A percentile compares a stretch with the other conserved stretches of the same genome.
phyloP scores from a whole-genome alignment of 2,888 invertebrate genomes.

The Calliphora vomitoria region DNA sequence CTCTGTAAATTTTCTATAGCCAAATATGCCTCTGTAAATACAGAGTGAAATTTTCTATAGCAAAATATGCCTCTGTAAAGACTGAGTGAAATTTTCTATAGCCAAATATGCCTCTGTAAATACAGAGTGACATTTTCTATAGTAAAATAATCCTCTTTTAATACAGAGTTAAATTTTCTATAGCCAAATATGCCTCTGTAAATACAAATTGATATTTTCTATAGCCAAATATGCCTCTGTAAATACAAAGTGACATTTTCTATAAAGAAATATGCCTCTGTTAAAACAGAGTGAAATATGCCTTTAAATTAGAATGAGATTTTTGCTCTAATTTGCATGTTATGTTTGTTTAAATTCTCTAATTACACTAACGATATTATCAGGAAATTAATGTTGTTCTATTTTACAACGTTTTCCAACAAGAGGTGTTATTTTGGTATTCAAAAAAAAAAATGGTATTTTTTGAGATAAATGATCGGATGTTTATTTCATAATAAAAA shows the following conservation, averaged over 20 bases:
- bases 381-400: too few species aligned
- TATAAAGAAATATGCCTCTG: neutral
- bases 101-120: neutral
- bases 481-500: too few species aligned
- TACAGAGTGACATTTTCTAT: neutral
- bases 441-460: too few species aligned
- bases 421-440: too few species aligned
- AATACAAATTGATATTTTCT: neutral
- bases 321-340: too few species aligned
- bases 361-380: too few species aligned
- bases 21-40: neutral
- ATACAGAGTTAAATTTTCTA: neutral
- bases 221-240: neutral
- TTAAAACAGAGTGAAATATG: neutral
- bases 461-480: too few species aligned
- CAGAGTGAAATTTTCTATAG: neutral
- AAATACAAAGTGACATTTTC: neutral
- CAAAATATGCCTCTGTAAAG: neutral
- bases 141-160: neutral
- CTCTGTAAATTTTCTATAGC: neutral
- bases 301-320: too few species aligned
- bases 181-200: neutral
- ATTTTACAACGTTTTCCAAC: too few species aligned
- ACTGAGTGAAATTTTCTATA: neutral
- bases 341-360: too few species aligned